A percentile compares a stretch with the other conserved stretches of the same genome.
These are phyloP conservation scores for Seriola dumerili DNA, from an alignment of 2,113 vertebrate species.

Conservation along the genomic window DNA sequence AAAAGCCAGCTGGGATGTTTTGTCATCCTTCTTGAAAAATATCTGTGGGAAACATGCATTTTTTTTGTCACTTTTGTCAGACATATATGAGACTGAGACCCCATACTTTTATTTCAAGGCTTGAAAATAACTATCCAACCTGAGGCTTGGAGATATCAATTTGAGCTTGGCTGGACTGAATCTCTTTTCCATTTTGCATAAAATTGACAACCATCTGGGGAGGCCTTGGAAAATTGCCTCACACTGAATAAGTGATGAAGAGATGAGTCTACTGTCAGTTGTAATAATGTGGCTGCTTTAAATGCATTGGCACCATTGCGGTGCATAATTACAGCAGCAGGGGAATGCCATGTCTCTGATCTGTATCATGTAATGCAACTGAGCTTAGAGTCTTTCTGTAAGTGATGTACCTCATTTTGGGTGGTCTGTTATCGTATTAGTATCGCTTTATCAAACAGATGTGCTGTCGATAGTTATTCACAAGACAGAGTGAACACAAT, in stretches of 20 bases:
- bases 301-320: constrained; percentile 73
- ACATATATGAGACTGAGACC: constrained; percentile 46
- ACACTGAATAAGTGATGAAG: constrained; percentile 75
- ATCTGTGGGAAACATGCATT: constrained; percentile 64
- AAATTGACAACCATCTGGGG: constrained; percentile 78
- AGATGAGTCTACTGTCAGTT: constrained; percentile 73
- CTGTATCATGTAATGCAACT: constrained; percentile 62
- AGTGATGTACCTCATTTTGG: constrained; percentile 58
- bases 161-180: constrained; percentile 64
- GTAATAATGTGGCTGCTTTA: constrained; percentile 77
- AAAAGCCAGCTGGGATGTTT: constrained; percentile 74
- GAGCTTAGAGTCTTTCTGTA: constrained; percentile 53
- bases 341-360: constrained; percentile 61
- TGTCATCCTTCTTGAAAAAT: constrained; percentile 59
- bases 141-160: constrained; percentile 60
- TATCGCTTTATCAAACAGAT: constrained; percentile 51
- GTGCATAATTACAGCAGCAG: constrained; percentile 73
- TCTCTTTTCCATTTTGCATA: constrained; percentile 67
- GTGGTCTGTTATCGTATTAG: constrained; percentile 58
- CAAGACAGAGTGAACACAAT: not conserved
- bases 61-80: constrained; percentile 73
- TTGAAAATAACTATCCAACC: constrained; percentile 63
- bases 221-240: constrained; percentile 73
- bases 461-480: constrained; percentile 41
- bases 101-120: constrained; percentile 48